Base-by-base conservation (phyloP, 2,888 invertebrate genomes). In the Campopleginae sp. region DNA sequence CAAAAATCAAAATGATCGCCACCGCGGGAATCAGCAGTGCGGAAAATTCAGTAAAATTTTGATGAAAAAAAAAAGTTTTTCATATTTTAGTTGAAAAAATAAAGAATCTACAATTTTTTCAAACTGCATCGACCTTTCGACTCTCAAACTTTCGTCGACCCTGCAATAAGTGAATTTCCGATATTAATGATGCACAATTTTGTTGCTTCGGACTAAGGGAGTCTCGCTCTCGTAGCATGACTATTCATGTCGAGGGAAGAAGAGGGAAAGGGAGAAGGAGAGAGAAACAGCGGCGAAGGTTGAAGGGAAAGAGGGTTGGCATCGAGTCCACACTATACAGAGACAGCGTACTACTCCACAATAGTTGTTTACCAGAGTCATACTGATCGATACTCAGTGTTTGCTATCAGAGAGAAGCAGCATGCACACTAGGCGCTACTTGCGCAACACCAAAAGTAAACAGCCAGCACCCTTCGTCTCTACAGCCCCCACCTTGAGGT, bases 351-450 rank as follows among this genome's bases (percentile, higher is more conserved):
- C 91, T 91, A 91, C 90, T 91, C 90, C 88, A 91, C 93, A 93
- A 92, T 93, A 91, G 92, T 93, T 93, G 93, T 93, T 93, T 93
- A 93, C 93, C 92, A 91, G 91, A 93, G 92, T 92, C 91, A 92
- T 92, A 92, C 93, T 92, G 93, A 93, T 93, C 93, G 93, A 93
- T 93, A 93, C 91, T 91, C 90, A 88, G 90, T 93, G 93, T 93
- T 93, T 93, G 93, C 92, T 91, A 93, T 92, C 92, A 92, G 90
- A 92, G 91, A 90, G 91, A 92, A 91, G 90, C 91, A 92, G 91
- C 91, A 93, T 93, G 91, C 90, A 92, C 91, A 90, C 90, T 88
- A 90, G 91, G 91, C 91, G 91, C 91, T 91, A 92, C 90, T 92
- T 92, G 92, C 91, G 91, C 92, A 91, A 92, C 91, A 91, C 91